A percentile compares a stretch with the other conserved stretches of the same genome.
These are phyloP conservation scores for Chelon labrosus DNA, from an alignment of 2,797 vertebrate genomes.

Conservation along the genomic window DNA sequence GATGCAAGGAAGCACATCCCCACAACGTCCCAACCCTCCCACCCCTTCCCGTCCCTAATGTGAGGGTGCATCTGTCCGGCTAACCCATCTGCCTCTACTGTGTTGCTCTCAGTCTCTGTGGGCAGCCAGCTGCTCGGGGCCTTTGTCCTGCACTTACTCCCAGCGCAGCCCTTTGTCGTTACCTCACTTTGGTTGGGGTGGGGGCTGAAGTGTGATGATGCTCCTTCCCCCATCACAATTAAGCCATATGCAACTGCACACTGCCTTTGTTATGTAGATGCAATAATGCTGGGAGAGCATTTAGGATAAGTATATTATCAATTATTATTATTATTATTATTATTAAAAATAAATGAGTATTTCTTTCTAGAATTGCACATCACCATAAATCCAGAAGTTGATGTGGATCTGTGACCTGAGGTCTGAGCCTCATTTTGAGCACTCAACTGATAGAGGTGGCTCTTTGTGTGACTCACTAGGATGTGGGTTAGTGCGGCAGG, in stretches of 20 bases:
- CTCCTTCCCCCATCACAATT: conserved; percentile 51
- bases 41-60: conserved; percentile 21
- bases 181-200: conserved; percentile 46
- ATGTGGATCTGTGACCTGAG: conserved; percentile 34
- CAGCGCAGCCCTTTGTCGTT: conserved; percentile 72
- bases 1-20: conserved; percentile 28
- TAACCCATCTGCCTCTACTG: conserved; percentile 74
- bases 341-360: not conserved
- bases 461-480: conserved; percentile 61
- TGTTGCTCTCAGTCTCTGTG: conserved; percentile 64
- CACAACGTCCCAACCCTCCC: conserved; percentile 5
- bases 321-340: no score
- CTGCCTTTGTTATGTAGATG: conserved; percentile 35
- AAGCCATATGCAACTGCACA: conserved; percentile 46
- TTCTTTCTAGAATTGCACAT: conserved; percentile 14
- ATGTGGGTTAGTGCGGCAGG: conserved; percentile 64
- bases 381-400: conserved; percentile 31
- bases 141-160: conserved; percentile 78
- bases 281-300: not conserved
- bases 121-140: conserved; percentile 79
- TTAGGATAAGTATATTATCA: conserved; percentile 3
- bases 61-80: conserved; percentile 73
- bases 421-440: conserved; percentile 42
- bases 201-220: conserved; percentile 49
- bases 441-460: conserved; percentile 23